Conservation (phyloP, 1,140 invertebrate genomes). For the Stegodyphus dumicola region DNA sequence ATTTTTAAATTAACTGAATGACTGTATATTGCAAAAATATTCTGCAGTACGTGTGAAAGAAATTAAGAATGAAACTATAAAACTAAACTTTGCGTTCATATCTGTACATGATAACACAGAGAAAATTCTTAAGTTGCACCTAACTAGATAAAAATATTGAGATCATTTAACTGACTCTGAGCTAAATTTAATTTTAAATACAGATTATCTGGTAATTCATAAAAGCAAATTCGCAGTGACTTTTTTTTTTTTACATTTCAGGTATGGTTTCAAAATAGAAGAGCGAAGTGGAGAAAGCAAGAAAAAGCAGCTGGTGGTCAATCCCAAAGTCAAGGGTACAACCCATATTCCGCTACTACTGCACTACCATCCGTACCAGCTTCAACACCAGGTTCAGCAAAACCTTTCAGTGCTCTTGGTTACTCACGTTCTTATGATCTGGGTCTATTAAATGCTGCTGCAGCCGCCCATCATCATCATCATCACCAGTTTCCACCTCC, state of each 20-base stretch:
- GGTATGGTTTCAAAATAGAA: slow-evolving; percentile 95
- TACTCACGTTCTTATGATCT: slow-evolving; percentile 51
- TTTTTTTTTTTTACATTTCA: slow-evolving; percentile 66
- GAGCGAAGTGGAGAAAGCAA: slow-evolving; percentile 90
- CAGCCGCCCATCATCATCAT: slow-evolving; percentile 38
- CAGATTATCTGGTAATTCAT: too few species aligned
- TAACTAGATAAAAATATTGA: too few species aligned
- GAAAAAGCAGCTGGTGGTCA: slow-evolving; percentile 62
- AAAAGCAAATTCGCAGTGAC: not conserved
- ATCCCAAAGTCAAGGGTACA: slow-evolving; percentile 52
- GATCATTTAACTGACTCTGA: too few species aligned
- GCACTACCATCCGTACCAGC: slow-evolving; percentile 40
- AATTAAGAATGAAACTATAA: too few species aligned
- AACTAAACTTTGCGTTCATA: too few species aligned
- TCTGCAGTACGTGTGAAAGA: too few species aligned
- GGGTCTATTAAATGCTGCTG: slow-evolving; percentile 13
- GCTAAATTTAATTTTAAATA: too few species aligned
- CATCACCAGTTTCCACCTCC: slow-evolving; percentile 28
- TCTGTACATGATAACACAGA: too few species aligned
- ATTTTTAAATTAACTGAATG: too few species aligned
- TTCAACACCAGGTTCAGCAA: slow-evolving; percentile 17
- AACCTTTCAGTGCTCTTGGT: slow-evolving; percentile 38
- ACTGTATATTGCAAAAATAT: too few species aligned
- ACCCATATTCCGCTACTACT: slow-evolving; percentile 54
- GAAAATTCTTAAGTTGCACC: too few species aligned